phyloP scores from a whole-genome alignment of 2,113 vertebrate species.

The Mystacornis crossleyi region DNA sequence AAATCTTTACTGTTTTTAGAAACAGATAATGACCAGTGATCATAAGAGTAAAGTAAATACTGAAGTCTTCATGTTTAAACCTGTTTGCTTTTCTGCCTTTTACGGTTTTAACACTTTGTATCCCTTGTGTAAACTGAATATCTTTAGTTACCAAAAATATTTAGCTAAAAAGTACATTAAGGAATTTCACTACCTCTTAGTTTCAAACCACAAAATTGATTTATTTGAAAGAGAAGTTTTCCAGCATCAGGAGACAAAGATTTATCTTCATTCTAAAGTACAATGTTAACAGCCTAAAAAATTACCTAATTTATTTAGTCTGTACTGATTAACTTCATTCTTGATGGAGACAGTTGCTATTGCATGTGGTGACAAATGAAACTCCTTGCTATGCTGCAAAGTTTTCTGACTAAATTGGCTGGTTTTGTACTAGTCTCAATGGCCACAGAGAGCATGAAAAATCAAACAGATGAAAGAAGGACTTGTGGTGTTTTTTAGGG shows the following conservation, averaged over 20 bases:
- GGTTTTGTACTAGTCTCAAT: background rate
- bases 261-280: background rate
- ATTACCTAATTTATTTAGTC: conserved; percentile 2
- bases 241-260: background rate
- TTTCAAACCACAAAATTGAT: background rate
- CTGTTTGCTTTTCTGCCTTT: background rate
- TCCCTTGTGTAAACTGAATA: background rate
- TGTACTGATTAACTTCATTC: background rate
- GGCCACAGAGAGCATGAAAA: background rate
- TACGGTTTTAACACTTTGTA: background rate
- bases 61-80: background rate
- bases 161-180: background rate
- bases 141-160: background rate
- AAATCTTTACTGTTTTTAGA: background rate
- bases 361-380: background rate
- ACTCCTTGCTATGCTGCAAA: background rate
- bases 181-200: background rate
- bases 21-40: background rate
- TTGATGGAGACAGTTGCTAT: conserved; percentile 28
- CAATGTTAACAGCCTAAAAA: background rate
- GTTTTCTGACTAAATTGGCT: conserved; percentile 21
- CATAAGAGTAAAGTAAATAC: background rate
- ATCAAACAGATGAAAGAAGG: background rate
- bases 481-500: background rate
- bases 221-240: background rate